Evolutionary conservation across 2,888 invertebrate species (phyloP).

Genomic region (Heteropelma amictum): DNA sequence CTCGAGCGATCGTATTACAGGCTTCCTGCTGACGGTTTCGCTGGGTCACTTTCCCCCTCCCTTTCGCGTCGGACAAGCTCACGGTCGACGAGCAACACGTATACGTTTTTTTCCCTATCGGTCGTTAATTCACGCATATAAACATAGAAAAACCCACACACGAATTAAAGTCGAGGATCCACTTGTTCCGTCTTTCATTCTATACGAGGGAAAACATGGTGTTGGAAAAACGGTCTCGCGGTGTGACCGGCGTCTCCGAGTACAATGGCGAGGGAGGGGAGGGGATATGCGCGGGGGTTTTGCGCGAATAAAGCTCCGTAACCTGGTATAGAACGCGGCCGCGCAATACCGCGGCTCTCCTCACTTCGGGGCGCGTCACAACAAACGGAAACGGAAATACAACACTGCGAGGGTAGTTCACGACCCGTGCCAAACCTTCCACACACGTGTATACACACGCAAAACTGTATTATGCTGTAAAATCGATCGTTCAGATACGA

Average conservation of each 20-base stretch:
- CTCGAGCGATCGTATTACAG: slow-evolving; percentile 18
- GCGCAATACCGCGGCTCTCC: slow-evolving; percentile 41
- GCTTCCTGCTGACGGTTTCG: neutral
- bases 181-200: neutral
- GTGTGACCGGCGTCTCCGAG: slow-evolving; percentile 23
- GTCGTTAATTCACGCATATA: neutral
- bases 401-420: slow-evolving; percentile 33
- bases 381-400: slow-evolving; percentile 68
- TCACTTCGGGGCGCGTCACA: slow-evolving; percentile 65
- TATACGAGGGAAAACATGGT: slow-evolving; percentile 11
- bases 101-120: neutral
- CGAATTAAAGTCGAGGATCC: neutral
- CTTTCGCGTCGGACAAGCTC: neutral
- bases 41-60: slow-evolving; percentile 33
- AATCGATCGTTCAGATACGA: neutral
- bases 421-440: slow-evolving; percentile 6
- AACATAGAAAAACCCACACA: no score
- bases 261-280: neutral
- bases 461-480: neutral
- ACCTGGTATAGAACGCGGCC: slow-evolving; percentile 25
- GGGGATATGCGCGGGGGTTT: slow-evolving; percentile 18
- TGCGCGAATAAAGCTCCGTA: slow-evolving; percentile 44
- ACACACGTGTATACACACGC: neutral
- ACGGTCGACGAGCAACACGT: slow-evolving; percentile 38
- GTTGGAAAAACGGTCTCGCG: neutral